Base-by-base conservation (phyloP, 2,888 invertebrate species). In the Nomada ruficornis region DNA sequence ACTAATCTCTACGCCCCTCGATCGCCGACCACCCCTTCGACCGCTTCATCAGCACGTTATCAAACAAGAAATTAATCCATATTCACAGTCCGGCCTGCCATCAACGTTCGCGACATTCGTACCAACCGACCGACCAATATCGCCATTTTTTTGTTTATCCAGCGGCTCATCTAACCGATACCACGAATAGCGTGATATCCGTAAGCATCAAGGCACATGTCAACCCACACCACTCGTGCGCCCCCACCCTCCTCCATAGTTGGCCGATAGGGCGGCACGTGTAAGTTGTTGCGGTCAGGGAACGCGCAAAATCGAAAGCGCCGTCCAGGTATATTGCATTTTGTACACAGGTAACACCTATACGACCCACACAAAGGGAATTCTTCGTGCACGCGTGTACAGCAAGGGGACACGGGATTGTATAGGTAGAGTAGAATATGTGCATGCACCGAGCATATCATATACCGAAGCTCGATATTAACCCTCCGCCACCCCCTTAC, bases 391-490 rank as follows among this genome's bases (percentile, higher is more conserved):
- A 44, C 29, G 70, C 20, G 52, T 50, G 57, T 26, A 15, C 55
- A 59, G 20, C 29, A 50, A 26, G 15, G 50, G 60, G 29, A 36
- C 15, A 59, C 18, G 67, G n/a, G 36, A 52, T 20, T 11, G 70
- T 71, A 36, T 71, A n/a, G 57, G 71, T 11, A 50, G 18, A 20
- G 36, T 13, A 13, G 70, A 60, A 77, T 75, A 75, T 55, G 86
- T 82, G 64, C 73, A 82, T 86, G 78, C 73, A 77, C 67, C 67
- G 88, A 86, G 86, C 88, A 89, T 91, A 91, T 92, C 90, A 90
- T 92, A 91, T 91, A 91, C 89, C 90, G 88, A 79, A 71, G 64
- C 89, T 88, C 79, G 90, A 90, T 90, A 92, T 91, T 92, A 91
- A 90, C 90, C 90, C 47, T 52, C 89, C 89, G 23, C 54, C 80